Base-by-base conservation (phyloP, 2,888 invertebrate species). In the Nomada ferruginata region DNA sequence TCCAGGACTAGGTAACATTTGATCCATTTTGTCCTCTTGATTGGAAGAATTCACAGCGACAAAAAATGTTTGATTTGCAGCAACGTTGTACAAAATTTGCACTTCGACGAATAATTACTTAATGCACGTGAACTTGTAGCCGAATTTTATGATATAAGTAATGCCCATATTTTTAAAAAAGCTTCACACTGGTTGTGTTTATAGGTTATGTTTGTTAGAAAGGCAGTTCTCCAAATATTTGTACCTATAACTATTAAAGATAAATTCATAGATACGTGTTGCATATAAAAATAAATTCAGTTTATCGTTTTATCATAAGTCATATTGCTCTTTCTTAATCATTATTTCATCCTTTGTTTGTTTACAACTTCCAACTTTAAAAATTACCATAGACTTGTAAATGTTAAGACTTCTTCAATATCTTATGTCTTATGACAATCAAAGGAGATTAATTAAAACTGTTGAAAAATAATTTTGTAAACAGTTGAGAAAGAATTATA, bases 1-100 rank as follows among this genome's bases (percentile, higher is more conserved):
- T 84, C 97, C 97, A 26, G 98, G 98, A 94, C 98, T 98, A 44
- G 97, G 97, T 82, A 98, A 94, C 97, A 98, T 97, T 94, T 97
- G 97, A 96, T 98, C 98, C 97, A 98, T 98, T 88, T 94, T 95
- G 61, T 52, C 4, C 47, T 69, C 76, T 55, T 26, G 55, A 23
- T 36, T 65, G 7, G 23, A 15, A 55, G 61, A 52, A 47, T 20
- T 26, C 10, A 36, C 42, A 61, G 42, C n/a, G 76, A 55, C 0
- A 71, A 77, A 68, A 68, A 15, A n/a, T 20, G 20, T 13, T 57
- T 71, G 50, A 55, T 10, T 26, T 23, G 0, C 7, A 44, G 69
- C 5, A 18, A 23, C 42, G 1, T 42, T 18, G n/a, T 10, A 2
- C 50, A 61, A 10, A 68, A 29, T 18, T 64, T 64, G n/a, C 29